phyloP scores from a whole-genome alignment of 2,113 vertebrate species.

The Epinephelus cyanopodus region DNA sequence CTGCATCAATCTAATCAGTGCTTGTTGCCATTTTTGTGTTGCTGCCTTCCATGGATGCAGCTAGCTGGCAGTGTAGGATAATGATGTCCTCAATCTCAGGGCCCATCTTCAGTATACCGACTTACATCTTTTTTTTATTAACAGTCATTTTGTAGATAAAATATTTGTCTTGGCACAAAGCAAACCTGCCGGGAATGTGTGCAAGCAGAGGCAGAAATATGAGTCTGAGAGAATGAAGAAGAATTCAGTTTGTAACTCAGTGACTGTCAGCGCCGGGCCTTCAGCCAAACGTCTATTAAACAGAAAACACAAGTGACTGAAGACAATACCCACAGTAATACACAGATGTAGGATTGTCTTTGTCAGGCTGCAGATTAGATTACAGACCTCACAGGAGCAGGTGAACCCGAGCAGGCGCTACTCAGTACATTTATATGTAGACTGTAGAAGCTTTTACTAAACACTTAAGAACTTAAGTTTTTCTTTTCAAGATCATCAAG shows the following conservation, averaged over 20 bases:
- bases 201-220: conserved; percentile 1
- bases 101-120: no score
- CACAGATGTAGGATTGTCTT: conserved; percentile 18
- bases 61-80: neutral
- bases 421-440: neutral
- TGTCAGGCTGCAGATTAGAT: conserved; percentile 37
- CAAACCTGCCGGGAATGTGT: neutral
- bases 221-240: neutral
- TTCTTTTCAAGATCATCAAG: neutral
- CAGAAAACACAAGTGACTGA: conserved; percentile 42
- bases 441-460: neutral
- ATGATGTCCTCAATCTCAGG: no score
- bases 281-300: conserved; percentile 22
- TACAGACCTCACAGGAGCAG: conserved; percentile 22
- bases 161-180: neutral
- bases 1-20: no score
- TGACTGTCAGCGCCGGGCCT: neutral
- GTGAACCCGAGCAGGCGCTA: neutral
- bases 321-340: conserved; percentile 26
- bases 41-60: neutral
- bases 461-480: neutral
- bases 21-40: neutral
- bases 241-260: neutral
- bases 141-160: no score
- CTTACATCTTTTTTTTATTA: no score